Percentiles rank a stretch among this genome's conserved stretches.
phyloP scores from a whole-genome alignment of 2,797 vertebrate genomes.

The Macroramphosus scolopax region DNA sequence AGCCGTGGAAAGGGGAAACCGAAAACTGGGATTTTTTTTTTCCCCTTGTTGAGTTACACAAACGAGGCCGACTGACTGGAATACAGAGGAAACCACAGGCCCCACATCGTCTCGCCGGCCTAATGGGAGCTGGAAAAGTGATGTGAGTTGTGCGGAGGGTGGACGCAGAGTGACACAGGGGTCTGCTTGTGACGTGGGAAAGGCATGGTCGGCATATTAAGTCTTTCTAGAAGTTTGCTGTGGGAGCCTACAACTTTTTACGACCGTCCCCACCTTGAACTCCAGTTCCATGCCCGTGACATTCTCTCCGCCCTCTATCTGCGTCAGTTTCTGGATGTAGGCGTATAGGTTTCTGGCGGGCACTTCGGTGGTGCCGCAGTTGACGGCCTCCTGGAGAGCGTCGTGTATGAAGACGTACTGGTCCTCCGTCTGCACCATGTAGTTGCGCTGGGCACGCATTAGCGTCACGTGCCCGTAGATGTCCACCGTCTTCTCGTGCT shows the following conservation, averaged over 20 bases:
- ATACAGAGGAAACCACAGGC: conserved; percentile 73
- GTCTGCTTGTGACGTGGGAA: background rate
- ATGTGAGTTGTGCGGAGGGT: conserved; percentile 25
- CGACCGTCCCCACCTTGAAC: no score
- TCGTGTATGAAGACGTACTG: conserved; percentile 99
- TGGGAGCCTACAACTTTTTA: conserved; percentile 41
- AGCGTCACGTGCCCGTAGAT: conserved; percentile 99
- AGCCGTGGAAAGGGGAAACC: conserved; percentile 27
- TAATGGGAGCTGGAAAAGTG: conserved; percentile 57
- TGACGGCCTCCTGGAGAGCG: conserved; percentile 96
- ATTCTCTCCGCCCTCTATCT: conserved; percentile 96
- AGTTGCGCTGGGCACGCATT: conserved; percentile 99
- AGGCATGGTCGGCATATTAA: conserved; percentile 5
- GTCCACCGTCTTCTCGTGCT: conserved; percentile 99
- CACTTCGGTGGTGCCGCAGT: conserved; percentile 99
- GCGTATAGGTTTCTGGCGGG: conserved; percentile 97
- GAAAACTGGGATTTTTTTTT: conserved; percentile 32
- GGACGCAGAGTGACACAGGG: conserved; percentile 37
- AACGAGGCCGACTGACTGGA: conserved; percentile 37
- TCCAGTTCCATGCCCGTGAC: conserved; percentile 99
- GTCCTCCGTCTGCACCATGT: conserved; percentile 99
- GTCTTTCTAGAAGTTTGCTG: background rate
- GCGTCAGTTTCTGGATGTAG: conserved; percentile 99
- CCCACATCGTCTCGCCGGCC: conserved; percentile 67
- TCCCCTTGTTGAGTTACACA: conserved; percentile 45